Conservation (phyloP, 1,140 invertebrate genomes). For the Drosophila suzukii region DNA sequence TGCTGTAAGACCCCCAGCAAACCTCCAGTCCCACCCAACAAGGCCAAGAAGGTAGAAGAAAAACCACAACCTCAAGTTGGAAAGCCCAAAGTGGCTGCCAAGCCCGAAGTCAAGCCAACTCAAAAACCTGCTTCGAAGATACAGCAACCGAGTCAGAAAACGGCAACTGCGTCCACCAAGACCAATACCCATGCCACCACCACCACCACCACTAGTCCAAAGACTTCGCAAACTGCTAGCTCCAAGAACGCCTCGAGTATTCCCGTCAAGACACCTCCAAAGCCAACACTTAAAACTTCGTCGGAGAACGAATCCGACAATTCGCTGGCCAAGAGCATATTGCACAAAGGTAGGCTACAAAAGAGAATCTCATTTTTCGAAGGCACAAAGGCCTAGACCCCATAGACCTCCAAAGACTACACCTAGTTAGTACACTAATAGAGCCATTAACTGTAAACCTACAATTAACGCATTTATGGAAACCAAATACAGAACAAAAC, state of each 20-base stretch:
- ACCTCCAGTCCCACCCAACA: slow-evolving; percentile 61
- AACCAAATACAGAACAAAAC: slow-evolving; percentile 55
- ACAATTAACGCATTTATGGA: slow-evolving; percentile 73
- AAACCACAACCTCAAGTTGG: slow-evolving; percentile 9
- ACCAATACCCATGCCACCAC: neutral
- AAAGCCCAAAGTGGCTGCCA: neutral
- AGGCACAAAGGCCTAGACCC: slow-evolving; percentile 87
- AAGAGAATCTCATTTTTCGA: slow-evolving; percentile 90
- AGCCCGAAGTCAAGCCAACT: slow-evolving; percentile 20
- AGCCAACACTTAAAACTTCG: slow-evolving; percentile 56
- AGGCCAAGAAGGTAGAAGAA: slow-evolving; percentile 15
- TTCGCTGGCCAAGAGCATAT: slow-evolving; percentile 79
- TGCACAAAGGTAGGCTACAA: slow-evolving; percentile 88
- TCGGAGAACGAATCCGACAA: slow-evolving; percentile 78
- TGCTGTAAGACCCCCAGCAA: slow-evolving; percentile 93
- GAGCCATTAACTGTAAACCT: slow-evolving; percentile 49
- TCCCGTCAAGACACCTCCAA: slow-evolving; percentile 28
- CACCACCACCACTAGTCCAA: slow-evolving; percentile 2
- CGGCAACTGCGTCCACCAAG: slow-evolving; percentile 3
- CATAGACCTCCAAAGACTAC: slow-evolving; percentile 30
- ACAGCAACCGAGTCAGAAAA: slow-evolving; percentile 24
- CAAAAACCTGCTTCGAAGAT: slow-evolving; percentile 54
- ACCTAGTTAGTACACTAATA: slow-evolving; percentile 47
- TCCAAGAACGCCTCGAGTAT: slow-evolving; percentile 23
- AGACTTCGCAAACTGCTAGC: neutral